Evolutionary conservation across 2,113 vertebrate species (phyloP), one percentile per base, ranked within the genome.

Genomic region (Pollachius pollachius): DNA sequence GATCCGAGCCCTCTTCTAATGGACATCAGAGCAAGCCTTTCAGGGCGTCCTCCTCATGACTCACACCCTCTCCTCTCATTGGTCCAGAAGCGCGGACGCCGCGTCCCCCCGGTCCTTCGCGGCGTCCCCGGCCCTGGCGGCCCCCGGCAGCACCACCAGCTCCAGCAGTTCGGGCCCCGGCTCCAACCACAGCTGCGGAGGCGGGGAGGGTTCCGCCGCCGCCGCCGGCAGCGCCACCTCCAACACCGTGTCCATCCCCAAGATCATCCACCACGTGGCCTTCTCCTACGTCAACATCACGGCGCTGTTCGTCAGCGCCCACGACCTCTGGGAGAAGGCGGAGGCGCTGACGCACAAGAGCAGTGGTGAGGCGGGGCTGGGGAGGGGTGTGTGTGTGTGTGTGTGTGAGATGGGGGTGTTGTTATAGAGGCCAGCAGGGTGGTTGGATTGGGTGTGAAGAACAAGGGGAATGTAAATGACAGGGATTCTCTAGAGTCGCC

Each of bases 201-300:
- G 77, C 0, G 77, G 75, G 5, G 41, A 54, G 12, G 52, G 52
- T 15, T 3, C 52, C 52, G 6, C 1, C 74, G 58, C 62, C 8
- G 73, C 8, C 76, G 7, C 54, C 6, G 21, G 68, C 4, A n/a
- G 16, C 15, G 60, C 69, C 5, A n/a, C 77, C 0, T n/a, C 17
- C 15, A 0, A 84, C 5, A 70, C 87, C 80, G 72, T 94, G 75
- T 84, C 79, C 1, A 87, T 96, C 75, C 94, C 95, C 0, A 90
- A 82, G 72, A 83, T 86, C 41, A 92, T 98, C 68, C 93, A 94
- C 62, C 94, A 90, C 77, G 85, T 95, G 90, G 93, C 94, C 0
- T 91, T 92, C 17, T 93, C 92, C 67, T 98, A 98, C 0, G 82
- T 99, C 87, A 95, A 89, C 89, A 96, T 99, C 85, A 99, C 97